Conservation (phyloP, 2,888 invertebrate genomes). For the Himalopsyche kuldschensis region DNA sequence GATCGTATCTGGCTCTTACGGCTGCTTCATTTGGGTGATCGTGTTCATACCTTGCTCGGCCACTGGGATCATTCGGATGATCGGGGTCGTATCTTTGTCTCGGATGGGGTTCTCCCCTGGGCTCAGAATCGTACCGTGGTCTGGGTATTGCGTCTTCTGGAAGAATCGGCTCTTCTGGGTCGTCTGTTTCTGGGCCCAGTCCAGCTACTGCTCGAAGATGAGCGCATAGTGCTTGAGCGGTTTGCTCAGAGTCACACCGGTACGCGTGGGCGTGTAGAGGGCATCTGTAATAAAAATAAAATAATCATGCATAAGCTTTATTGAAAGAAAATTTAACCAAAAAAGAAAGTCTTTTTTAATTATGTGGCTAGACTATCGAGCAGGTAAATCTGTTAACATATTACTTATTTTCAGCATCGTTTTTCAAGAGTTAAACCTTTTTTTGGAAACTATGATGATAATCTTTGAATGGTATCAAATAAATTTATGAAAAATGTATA, state of each 20-base stretch:
- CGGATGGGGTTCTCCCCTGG: neutral
- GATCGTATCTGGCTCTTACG: conserved; percentile 1
- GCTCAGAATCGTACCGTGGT: conserved; percentile 6
- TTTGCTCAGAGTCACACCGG: conserved; percentile 91
- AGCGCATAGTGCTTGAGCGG: conserved; percentile 82
- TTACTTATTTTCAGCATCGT: too few relatives aligned
- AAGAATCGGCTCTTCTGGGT: conserved; percentile 39
- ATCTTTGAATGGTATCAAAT: too few relatives aligned
- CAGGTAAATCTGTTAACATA: too few relatives aligned
- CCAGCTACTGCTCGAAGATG: conserved; percentile 75
- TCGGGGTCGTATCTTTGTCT: conserved; percentile 8
- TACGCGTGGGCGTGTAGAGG: conserved; percentile 95
- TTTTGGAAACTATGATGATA: too few relatives aligned
- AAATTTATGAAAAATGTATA: too few relatives aligned
- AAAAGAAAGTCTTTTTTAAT: too few relatives aligned
- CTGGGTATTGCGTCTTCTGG: conserved; percentile 42
- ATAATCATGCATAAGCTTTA: too few relatives aligned
- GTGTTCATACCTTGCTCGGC: neutral
- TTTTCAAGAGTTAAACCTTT: too few relatives aligned
- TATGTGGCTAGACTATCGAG: too few relatives aligned
- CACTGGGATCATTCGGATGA: neutral
- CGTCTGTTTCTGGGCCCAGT: conserved; percentile 68
- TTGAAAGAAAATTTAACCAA: too few relatives aligned
- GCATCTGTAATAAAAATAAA: conserved; percentile 51
- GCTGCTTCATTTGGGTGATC: conserved; percentile 2